Conservation (phyloP, 2,113 vertebrate species). For the Mus musculus region DNA sequence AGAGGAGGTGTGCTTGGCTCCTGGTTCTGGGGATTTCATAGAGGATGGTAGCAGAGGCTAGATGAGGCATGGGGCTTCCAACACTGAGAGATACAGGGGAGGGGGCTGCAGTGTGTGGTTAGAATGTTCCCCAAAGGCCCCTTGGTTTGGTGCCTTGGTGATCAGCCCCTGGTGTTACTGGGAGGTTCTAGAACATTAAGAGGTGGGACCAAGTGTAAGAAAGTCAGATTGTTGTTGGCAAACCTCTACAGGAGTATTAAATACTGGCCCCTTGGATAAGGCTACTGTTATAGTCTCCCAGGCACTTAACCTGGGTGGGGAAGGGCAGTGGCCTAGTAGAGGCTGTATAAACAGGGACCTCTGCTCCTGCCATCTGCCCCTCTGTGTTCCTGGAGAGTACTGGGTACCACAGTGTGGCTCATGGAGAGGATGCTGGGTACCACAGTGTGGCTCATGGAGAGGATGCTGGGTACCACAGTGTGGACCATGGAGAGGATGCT, state of each 20-base stretch:
- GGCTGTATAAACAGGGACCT: not conserved
- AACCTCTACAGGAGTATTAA: not conserved
- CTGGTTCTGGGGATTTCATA: not conserved
- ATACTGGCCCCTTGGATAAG: not conserved
- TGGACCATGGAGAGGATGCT: no score
- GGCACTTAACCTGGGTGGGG: not conserved
- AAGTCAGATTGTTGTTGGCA: not conserved
- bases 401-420: no score
- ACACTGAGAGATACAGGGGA: no score
- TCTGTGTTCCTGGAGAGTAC: no score
- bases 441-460: no score
- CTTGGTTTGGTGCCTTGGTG: not conserved
- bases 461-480: no score
- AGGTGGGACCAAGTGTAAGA: not conserved
- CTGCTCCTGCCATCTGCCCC: rapidly evolving
- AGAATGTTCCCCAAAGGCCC: not conserved
- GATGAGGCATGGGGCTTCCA: no score
- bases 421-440: no score
- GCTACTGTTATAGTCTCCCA: not conserved
- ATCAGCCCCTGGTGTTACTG: not conserved
- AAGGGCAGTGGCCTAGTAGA: not conserved
- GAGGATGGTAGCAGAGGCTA: no score
- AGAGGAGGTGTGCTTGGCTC: not conserved
- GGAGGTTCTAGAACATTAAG: not conserved
- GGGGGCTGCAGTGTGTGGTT: not conserved